Conservation (phyloP, 2,797 vertebrate species). For the Merluccius polli region DNA sequence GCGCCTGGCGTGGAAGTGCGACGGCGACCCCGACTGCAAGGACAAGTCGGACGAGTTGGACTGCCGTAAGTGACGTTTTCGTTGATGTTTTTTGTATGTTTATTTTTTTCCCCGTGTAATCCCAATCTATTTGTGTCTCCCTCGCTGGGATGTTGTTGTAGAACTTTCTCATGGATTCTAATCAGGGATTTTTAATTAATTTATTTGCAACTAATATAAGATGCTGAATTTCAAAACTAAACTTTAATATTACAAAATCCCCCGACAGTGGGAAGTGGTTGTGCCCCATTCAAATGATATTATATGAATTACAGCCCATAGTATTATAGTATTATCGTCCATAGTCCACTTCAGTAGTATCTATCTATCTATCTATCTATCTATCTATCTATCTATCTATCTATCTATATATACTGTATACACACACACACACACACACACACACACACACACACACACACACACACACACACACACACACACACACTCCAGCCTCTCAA, state of each 20-base stretch:
- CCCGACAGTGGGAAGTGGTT: too few species aligned
- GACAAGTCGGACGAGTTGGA: slow-evolving; percentile 93
- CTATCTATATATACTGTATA: too few species aligned
- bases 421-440: neutral
- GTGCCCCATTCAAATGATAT: too few species aligned
- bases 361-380: too few species aligned
- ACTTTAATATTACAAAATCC: too few species aligned
- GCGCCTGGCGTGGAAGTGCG: slow-evolving; percentile 90
- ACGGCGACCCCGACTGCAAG: slow-evolving; percentile 94
- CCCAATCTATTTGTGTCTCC: neutral
- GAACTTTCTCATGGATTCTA: neutral
- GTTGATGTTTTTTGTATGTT: neutral
- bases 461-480: neutral
- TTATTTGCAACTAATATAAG: too few species aligned
- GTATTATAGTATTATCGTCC: too few species aligned
- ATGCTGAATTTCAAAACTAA: too few species aligned
- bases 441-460: too few species aligned
- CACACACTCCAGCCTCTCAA: neutral
- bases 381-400: too few species aligned
- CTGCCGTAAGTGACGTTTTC: slow-evolving; percentile 82
- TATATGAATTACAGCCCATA: too few species aligned
- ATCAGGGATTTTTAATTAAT: neutral
- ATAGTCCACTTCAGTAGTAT: too few species aligned
- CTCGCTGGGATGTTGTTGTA: neutral
- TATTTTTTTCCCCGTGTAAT: neutral